Base-by-base conservation (phyloP, 2,113 vertebrate species). In the Pithys albifrons region DNA sequence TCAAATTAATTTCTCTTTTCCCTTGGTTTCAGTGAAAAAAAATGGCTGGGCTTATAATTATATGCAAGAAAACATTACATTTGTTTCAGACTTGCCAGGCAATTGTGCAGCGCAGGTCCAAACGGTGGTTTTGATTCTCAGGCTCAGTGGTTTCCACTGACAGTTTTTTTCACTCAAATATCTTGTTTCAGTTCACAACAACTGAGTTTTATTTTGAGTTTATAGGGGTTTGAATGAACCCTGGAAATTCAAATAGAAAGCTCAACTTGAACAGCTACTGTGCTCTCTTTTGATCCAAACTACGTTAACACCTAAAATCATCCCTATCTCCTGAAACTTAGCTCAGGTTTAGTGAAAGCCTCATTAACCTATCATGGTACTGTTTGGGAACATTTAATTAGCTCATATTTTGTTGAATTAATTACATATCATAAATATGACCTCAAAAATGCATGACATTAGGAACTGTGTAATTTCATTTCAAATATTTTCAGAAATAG, bases 181-280 rank as follows among this genome's bases (percentile, higher is more conserved):
- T 74, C 35, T 88, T 52, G n/a, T 86, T 88, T 95, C 77, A 37
- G 46, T 76, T 93, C 87, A 83, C 51, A 77, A n/a, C 58, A 62
- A 8, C 7, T 22, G 66, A 95, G 58, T 84, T 95, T 90, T 85
- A 31, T 27, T 81, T 93, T 91, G 78, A 88, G 13, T 90, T 88
- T 91, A 6, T 3, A 48, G 46, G 22, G 39, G 19, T 76, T 78
- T 24, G 31, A 88, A 49, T 0, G 1, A 91, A 69, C 31, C 15
- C 45, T 61, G 33, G 39, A 94, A 93, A 95, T 29, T 46, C 51
- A 90, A 85, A 90, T 64, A 24, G 33, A 62, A 67, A 81, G 37
- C 55, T 83, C 55, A 49, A 3, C 24, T 1, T 5, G 43, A 88
- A 61, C 48, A 88, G 19, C 55, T 88, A 31, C 37, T 67, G 22